A percentile compares a stretch with the other conserved stretches of the same genome.
Evolutionary conservation across 1,140 invertebrate genomes (phyloP).

Genomic region (Venturia canescens): DNA sequence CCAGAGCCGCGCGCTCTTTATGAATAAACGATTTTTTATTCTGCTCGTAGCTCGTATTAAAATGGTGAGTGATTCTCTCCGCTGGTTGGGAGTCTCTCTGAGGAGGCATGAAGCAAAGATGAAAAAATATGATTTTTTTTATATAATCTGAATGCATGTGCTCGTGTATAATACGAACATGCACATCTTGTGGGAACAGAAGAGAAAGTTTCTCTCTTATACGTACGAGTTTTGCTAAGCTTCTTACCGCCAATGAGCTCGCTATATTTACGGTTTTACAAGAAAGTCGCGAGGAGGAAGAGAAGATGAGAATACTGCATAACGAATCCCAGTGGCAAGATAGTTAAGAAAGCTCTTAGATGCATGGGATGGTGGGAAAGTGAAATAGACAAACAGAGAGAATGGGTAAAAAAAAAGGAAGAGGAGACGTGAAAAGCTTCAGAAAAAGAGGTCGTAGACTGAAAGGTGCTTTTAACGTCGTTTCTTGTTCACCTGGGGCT

Average conservation of each 20-base stretch:
- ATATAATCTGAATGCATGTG: too few relatives aligned
- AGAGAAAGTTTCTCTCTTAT: not conserved
- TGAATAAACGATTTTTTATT: too few relatives aligned
- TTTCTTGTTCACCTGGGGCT: constrained; percentile 51
- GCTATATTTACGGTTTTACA: not conserved
- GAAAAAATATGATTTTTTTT: too few relatives aligned
- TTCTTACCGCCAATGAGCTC: constrained; percentile 2
- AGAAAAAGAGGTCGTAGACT: constrained; percentile 15
- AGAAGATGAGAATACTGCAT: not conserved
- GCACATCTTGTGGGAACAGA: not conserved
- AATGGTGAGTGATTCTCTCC: too few relatives aligned
- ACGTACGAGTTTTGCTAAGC: not conserved
- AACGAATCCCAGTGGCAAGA: not conserved
- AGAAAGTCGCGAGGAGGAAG: not conserved
- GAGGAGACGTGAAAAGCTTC: not conserved
- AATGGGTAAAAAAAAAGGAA: not conserved
- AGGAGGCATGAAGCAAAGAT: too few relatives aligned
- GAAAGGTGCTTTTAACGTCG: constrained; percentile 53
- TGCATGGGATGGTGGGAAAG: not conserved
- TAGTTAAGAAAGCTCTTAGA: constrained; percentile 32
- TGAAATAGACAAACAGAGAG: not conserved
- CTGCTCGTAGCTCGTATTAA: too few relatives aligned
- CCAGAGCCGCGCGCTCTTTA: too few relatives aligned
- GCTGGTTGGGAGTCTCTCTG: too few relatives aligned
- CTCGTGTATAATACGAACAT: too few relatives aligned